These are phyloP conservation scores for Apodemia duryi DNA, from an alignment of 2,888 invertebrate genomes.

Conservation along the genomic window DNA sequence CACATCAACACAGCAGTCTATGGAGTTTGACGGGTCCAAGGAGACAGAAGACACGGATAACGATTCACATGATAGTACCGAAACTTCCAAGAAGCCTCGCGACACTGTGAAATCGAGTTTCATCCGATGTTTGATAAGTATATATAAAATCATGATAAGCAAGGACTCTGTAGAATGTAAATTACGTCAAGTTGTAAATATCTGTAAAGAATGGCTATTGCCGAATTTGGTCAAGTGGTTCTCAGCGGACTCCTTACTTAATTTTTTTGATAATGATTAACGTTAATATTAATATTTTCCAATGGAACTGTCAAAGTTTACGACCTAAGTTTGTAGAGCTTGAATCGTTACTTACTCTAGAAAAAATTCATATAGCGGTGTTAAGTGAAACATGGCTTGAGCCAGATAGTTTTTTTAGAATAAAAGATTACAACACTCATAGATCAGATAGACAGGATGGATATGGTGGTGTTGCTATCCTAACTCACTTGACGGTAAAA, in stretches of 20 bases:
- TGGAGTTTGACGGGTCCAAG: background rate
- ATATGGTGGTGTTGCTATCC: constrained; percentile 27
- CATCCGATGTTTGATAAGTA: background rate
- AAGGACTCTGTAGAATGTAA: background rate
- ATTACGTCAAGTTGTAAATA: background rate
- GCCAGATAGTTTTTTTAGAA: constrained; percentile 1
- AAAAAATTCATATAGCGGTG: constrained; percentile 29
- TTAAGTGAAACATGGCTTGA: constrained; percentile 31
- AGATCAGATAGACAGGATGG: constrained; percentile 24
- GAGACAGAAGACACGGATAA: background rate
- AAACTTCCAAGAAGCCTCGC: background rate
- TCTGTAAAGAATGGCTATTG: background rate
- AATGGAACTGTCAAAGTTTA: constrained; percentile 37
- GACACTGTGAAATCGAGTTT: background rate
- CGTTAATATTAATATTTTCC: constrained; percentile 23
- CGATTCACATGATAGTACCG: background rate
- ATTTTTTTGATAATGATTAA: constrained; percentile 10
- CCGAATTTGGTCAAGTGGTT: constrained; percentile 5
- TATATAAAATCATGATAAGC: background rate
- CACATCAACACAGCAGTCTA: background rate
- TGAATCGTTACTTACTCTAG: constrained; percentile 27
- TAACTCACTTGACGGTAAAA: constrained; percentile 23
- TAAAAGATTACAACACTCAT: constrained; percentile 24
- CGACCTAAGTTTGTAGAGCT: constrained; percentile 30
- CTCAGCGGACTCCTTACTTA: background rate